These are phyloP conservation scores for Anguilla obscura DNA, from an alignment of 2,797 vertebrate genomes.

Conservation along the genomic window DNA sequence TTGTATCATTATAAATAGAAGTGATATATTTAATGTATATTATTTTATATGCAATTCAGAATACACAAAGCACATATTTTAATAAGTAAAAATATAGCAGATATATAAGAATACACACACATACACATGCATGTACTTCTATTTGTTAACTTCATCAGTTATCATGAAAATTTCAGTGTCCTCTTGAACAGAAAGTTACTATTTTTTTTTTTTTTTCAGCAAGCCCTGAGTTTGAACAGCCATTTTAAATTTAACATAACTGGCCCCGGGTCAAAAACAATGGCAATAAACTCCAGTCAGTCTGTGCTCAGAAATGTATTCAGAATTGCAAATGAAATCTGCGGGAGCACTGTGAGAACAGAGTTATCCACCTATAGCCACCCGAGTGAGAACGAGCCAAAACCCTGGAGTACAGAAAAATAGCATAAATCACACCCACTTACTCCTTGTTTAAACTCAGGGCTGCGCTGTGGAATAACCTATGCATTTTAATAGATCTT, in stretches of 20 bases:
- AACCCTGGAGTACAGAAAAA: constrained; percentile 36
- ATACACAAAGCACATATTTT: neutral
- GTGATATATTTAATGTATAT: neutral
- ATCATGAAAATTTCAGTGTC: neutral
- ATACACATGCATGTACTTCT: neutral
- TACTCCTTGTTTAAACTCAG: constrained; percentile 34
- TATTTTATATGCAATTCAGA: neutral
- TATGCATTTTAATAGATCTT: constrained; percentile 37
- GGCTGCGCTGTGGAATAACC: constrained; percentile 39
- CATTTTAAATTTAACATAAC: neutral
- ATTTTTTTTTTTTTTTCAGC: neutral
- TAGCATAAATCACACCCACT: constrained; percentile 31
- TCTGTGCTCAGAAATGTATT: constrained; percentile 32
- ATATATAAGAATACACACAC: neutral
- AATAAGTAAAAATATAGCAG: neutral
- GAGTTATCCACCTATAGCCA: constrained; percentile 34
- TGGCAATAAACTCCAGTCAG: neutral
- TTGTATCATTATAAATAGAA: neutral
- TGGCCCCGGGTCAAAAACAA: constrained; percentile 25
- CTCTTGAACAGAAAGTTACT: neutral
- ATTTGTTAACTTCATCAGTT: neutral
- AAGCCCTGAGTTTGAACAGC: constrained; percentile 1
- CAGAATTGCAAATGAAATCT: constrained; percentile 45
- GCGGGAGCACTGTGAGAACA: constrained; percentile 25
- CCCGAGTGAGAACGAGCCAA: constrained; percentile 31